Evolutionary conservation across 2,113 vertebrate genomes (phyloP).

Genomic region (Felis catus): DNA sequence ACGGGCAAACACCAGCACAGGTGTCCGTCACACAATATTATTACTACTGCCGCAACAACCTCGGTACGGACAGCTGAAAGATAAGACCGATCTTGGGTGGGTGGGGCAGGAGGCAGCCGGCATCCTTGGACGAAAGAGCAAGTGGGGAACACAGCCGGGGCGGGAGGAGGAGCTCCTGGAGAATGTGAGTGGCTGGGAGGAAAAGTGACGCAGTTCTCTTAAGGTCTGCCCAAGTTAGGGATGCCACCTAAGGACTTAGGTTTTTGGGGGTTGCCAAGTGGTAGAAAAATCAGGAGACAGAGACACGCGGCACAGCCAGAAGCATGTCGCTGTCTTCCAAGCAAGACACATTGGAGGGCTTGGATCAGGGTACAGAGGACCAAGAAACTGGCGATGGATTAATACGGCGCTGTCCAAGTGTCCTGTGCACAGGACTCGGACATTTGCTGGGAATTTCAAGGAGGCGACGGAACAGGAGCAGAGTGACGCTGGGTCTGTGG

Average conservation of each 20-base stretch:
- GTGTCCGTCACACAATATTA: neutral
- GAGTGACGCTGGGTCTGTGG: neutral
- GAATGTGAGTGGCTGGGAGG: neutral
- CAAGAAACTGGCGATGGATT: neutral
- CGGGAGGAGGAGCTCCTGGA: neutral
- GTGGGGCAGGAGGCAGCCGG: neutral
- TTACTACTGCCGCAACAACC: accelerated
- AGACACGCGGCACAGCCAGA: neutral
- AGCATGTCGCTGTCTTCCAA: neutral
- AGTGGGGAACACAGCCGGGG: neutral
- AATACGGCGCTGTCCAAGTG: neutral
- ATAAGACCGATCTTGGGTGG: no score
- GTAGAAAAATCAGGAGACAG: neutral
- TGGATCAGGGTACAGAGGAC: neutral
- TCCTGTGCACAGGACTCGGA: no score
- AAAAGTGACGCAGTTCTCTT: neutral
- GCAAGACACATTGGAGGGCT: neutral
- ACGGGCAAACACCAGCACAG: no score
- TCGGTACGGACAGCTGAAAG: neutral
- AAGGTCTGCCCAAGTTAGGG: neutral
- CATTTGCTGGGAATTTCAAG: neutral
- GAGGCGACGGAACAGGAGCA: accelerated
- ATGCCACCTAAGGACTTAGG: no score
- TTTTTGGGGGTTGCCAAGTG: neutral
- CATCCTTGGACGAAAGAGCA: neutral